phyloP scores from a whole-genome alignment of 2,797 vertebrate genomes.

The Poecilia velifera region DNA sequence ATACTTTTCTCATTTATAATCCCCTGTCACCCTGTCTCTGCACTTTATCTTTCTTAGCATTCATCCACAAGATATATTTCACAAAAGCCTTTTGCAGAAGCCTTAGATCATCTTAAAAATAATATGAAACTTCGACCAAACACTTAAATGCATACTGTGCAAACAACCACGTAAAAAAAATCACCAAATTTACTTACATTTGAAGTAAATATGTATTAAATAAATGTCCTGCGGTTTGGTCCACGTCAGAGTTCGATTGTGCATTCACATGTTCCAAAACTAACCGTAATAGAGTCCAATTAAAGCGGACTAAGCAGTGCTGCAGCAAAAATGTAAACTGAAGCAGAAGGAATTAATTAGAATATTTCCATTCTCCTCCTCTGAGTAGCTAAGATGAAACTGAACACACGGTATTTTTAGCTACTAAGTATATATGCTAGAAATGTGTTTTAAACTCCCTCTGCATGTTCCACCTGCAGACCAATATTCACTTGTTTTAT shows the following conservation, averaged over 20 bases:
- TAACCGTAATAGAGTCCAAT: too few relatives aligned
- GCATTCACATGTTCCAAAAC: too few relatives aligned
- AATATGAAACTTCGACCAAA: not conserved
- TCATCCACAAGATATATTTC: not conserved
- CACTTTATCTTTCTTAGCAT: not conserved
- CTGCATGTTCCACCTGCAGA: constrained; percentile 3
- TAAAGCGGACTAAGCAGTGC: too few relatives aligned
- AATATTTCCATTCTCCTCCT: too few relatives aligned
- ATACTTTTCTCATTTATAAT: not conserved
- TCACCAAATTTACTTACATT: not conserved
- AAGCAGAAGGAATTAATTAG: too few relatives aligned
- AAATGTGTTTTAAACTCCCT: not conserved
- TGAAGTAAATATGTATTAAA: not conserved
- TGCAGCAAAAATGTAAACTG: too few relatives aligned
- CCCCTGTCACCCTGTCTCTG: not conserved
- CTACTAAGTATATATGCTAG: too few relatives aligned
- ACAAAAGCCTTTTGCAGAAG: not conserved
- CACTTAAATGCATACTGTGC: not conserved
- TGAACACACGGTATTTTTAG: too few relatives aligned
- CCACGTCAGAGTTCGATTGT: too few relatives aligned
- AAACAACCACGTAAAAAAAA: not conserved
- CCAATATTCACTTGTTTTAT: not conserved
- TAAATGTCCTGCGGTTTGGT: not conserved
- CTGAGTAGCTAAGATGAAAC: too few relatives aligned
- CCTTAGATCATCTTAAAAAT: not conserved